A percentile compares a stretch with the other conserved stretches of the same genome.
phyloP scores from a whole-genome alignment of 2,888 invertebrate species.

The Melieria picta region DNA sequence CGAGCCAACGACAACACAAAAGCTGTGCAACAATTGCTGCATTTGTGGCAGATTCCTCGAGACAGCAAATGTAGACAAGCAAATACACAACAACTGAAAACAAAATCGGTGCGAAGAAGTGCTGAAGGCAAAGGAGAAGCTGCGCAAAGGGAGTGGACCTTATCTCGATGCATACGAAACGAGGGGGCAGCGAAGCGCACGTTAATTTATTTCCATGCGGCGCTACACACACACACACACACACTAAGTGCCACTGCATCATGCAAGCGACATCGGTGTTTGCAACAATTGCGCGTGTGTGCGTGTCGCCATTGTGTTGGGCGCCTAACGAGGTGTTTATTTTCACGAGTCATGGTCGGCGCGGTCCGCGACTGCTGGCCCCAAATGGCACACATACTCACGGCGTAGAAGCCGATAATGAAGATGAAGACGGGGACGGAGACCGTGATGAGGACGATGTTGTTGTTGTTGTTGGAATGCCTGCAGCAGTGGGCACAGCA shows the following conservation, averaged over 20 bases:
- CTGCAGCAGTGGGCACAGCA: slow-evolving; percentile 15
- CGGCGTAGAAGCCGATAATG: background rate
- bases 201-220: background rate
- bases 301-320: slow-evolving; percentile 45
- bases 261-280: background rate
- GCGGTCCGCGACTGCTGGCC: slow-evolving; percentile 2
- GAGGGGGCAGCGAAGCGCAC: background rate
- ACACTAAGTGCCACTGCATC: slow-evolving; percentile 2
- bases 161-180: background rate
- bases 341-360: slow-evolving; percentile 57
- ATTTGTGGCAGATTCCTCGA: too few species aligned
- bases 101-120: slow-evolving; percentile 30
- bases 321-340: slow-evolving; percentile 62
- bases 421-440: background rate
- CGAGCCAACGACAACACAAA: slow-evolving; percentile 13
- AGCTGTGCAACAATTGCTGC: too few species aligned
- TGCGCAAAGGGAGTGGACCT: background rate
- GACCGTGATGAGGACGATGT: background rate
- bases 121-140: slow-evolving; percentile 5
- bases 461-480: slow-evolving; percentile 41
- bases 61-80: too few species aligned
- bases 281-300: slow-evolving; percentile 5
- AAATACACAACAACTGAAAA: too few species aligned
- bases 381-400: background rate
- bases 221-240: slow-evolving; percentile 6